These are phyloP conservation scores for Agriopis marginaria DNA, from an alignment of 2,888 invertebrate species.

Conservation along the genomic window DNA sequence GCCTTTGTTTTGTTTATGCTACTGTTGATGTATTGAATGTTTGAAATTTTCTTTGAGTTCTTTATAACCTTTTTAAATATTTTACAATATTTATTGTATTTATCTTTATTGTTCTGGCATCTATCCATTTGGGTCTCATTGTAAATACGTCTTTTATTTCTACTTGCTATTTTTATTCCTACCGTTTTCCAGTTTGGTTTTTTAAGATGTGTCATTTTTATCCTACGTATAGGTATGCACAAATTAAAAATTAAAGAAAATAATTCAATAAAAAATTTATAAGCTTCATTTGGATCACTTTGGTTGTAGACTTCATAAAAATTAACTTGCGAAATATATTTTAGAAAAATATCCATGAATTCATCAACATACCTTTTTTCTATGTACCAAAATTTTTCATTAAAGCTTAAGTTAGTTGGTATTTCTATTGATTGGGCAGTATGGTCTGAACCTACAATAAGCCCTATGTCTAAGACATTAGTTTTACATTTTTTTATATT, in stretches of 20 bases:
- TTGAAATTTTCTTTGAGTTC: too few species aligned
- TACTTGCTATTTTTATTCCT: slow-evolving; percentile 6
- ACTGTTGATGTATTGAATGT: too few species aligned
- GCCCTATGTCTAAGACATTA: too few species aligned
- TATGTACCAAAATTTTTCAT: too few species aligned
- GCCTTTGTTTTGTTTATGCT: too few species aligned
- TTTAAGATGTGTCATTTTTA: not conserved
- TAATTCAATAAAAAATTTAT: not conserved
- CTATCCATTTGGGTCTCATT: not conserved
- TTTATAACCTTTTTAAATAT: too few species aligned
- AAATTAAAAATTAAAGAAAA: not conserved
- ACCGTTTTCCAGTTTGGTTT: not conserved
- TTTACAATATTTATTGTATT: too few species aligned
- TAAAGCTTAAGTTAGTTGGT: too few species aligned
- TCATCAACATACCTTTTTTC: not conserved
- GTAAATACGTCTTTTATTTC: slow-evolving; percentile 1
- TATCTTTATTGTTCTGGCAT: too few species aligned
- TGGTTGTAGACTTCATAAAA: not conserved
- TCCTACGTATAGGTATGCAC: not conserved
- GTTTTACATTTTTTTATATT: not conserved
- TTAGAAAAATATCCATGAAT: too few species aligned
- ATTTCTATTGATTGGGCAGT: too few species aligned
- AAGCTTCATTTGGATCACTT: not conserved
- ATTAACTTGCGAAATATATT: not conserved
- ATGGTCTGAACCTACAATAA: too few species aligned